These are phyloP conservation scores for Lasioglossum calceatum DNA, from an alignment of 2,888 invertebrate species.

Conservation along the genomic window DNA sequence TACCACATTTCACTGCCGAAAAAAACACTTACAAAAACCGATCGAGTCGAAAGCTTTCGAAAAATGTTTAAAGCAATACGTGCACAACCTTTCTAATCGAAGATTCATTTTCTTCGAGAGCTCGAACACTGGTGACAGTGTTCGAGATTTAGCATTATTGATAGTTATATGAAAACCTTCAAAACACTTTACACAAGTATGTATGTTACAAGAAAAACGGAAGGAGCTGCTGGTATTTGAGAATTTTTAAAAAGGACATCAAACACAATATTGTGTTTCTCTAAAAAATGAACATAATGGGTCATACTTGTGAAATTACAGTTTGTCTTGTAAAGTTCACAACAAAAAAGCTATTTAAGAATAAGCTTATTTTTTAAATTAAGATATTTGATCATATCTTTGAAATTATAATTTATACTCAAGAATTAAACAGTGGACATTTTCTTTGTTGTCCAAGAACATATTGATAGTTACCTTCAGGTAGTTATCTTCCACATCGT, in stretches of 20 bases:
- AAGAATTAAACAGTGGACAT: background rate
- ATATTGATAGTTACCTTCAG: background rate
- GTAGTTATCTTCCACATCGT: background rate
- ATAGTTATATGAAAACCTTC: conserved; percentile 21
- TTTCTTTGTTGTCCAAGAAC: background rate
- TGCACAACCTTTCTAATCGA: conserved; percentile 27
- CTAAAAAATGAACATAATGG: background rate
- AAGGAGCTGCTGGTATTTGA: background rate
- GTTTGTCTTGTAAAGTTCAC: background rate
- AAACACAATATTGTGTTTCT: background rate
- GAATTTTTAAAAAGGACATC: background rate
- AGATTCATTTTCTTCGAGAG: conserved; percentile 7
- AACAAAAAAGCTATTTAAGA: background rate
- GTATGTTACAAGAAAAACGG: conserved; percentile 3
- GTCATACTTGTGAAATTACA: background rate
- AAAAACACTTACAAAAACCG: background rate
- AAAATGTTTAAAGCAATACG: background rate
- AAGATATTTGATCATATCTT: background rate
- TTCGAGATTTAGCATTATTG: conserved; percentile 19
- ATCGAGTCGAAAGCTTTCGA: background rate
- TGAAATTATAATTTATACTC: background rate
- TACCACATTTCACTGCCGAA: conserved; percentile 5
- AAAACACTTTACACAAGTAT: conserved; percentile 22
- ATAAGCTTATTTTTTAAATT: background rate
- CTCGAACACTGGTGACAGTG: conserved; percentile 14